A percentile compares a stretch with the other conserved stretches of the same genome.
Conservation (phyloP, 2,797 vertebrate genomes). For the Erpetoichthys calabaricus region DNA sequence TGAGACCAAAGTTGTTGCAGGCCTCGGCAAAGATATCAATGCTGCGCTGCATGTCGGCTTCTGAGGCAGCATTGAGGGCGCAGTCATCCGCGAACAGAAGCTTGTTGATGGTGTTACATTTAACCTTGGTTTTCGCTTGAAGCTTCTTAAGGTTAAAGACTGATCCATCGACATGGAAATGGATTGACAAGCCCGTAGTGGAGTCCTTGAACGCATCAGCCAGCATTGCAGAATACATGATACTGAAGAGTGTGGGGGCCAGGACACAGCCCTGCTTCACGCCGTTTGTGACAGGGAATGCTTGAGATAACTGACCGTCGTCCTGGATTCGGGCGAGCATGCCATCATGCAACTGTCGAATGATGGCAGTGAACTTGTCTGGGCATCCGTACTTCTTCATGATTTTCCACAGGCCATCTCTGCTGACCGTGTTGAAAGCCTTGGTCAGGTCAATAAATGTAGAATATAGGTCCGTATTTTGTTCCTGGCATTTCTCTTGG, state of each 20-base stretch:
- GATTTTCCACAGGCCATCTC: no score
- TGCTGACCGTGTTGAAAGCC: no score
- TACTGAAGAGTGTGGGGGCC: constrained; percentile 5
- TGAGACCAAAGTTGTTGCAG: no score
- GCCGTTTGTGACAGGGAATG: constrained; percentile 6
- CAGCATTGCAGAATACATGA: background rate
- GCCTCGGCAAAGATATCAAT: no score
- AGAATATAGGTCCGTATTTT: no score
- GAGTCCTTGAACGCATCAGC: background rate
- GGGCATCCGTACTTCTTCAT: constrained; percentile 6
- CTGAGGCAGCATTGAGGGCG: no score
- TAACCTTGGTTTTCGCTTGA: background rate
- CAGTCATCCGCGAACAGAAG: no score
- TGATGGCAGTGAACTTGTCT: constrained; percentile 5
- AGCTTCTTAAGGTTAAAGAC: background rate
- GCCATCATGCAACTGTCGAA: constrained; percentile 7
- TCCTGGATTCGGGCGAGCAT: constrained; percentile 1
- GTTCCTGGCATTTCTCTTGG: no score
- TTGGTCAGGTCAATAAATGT: no score
- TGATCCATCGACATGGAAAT: background rate
- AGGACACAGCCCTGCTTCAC: constrained; percentile 8
- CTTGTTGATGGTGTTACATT: background rate
- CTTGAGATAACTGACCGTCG: constrained; percentile 3
- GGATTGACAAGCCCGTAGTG: no score
- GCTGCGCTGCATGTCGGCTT: no score